Evolutionary conservation across 2,113 vertebrate genomes (phyloP).

Genomic region (Percopsis transmontana): DNA sequence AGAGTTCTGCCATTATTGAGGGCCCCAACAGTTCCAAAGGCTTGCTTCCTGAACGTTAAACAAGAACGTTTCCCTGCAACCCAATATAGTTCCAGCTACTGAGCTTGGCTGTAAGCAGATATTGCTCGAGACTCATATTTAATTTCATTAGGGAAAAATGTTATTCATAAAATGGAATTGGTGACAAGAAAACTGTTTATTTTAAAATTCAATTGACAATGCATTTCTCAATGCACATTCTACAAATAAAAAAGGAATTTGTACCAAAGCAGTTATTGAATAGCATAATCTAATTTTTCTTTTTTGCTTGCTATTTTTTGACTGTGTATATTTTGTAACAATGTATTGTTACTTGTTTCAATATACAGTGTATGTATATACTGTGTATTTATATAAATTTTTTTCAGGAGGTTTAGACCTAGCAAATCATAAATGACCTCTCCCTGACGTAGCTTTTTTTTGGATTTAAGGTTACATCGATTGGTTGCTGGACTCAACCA

Average conservation of each 20-base stretch:
- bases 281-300: too few species aligned
- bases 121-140: not conserved
- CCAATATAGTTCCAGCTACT: not conserved
- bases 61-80: not conserved
- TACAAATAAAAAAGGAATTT: not conserved
- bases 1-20: constrained; percentile 10
- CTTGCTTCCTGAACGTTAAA: constrained; percentile 1
- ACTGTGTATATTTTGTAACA: too few species aligned
- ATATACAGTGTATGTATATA: too few species aligned
- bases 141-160: not conserved
- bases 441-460: too few species aligned
- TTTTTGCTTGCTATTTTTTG: too few species aligned
- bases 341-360: too few species aligned
- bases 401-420: too few species aligned
- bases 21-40: constrained; percentile 14
- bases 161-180: not conserved
- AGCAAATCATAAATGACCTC: too few species aligned
- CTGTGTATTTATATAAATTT: too few species aligned
- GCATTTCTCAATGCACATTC: not conserved
- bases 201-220: not conserved
- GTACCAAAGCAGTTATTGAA: not conserved
- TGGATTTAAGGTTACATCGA: too few species aligned
- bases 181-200: not conserved
- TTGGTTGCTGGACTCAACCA: too few species aligned
- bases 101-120: not conserved